Evolutionary conservation across 2,797 vertebrate genomes (phyloP).

Genomic region (Catharus ustulatus): DNA sequence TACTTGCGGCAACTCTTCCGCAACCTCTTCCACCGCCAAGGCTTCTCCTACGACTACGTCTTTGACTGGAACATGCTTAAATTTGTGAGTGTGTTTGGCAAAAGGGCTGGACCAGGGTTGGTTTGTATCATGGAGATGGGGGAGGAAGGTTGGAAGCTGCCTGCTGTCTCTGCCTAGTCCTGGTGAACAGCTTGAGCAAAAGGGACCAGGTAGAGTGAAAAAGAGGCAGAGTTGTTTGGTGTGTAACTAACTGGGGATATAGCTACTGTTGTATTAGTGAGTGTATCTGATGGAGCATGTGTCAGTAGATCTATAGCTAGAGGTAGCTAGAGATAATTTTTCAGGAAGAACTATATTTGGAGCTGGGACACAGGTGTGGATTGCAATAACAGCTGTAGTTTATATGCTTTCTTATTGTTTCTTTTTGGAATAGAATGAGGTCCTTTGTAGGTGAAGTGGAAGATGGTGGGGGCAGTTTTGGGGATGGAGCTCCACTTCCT

Average conservation of each 20-base stretch:
- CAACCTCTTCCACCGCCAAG: slow-evolving; percentile 96
- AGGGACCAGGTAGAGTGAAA: background rate
- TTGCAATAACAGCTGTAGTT: background rate
- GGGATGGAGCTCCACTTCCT: background rate
- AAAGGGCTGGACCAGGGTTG: background rate
- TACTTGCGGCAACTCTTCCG: slow-evolving; percentile 96
- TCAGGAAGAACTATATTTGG: background rate
- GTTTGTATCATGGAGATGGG: background rate
- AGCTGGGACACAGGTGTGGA: background rate
- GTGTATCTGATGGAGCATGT: background rate
- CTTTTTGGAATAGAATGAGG: background rate
- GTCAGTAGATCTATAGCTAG: background rate
- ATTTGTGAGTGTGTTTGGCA: slow-evolving; percentile 83
- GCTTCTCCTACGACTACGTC: slow-evolving; percentile 96
- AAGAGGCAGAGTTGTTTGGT: background rate
- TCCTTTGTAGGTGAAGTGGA: background rate
- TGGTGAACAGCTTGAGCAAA: background rate
- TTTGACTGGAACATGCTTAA: slow-evolving; percentile 99
- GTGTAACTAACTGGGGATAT: background rate
- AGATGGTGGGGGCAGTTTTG: background rate
- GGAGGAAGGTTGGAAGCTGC: background rate
- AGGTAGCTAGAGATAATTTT: background rate
- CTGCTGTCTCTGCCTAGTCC: background rate
- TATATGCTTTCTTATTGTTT: background rate
- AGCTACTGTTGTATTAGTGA: background rate